phyloP scores from a whole-genome alignment of 92 coral and sea anemone genomes.

The Porites cylindrica region DNA sequence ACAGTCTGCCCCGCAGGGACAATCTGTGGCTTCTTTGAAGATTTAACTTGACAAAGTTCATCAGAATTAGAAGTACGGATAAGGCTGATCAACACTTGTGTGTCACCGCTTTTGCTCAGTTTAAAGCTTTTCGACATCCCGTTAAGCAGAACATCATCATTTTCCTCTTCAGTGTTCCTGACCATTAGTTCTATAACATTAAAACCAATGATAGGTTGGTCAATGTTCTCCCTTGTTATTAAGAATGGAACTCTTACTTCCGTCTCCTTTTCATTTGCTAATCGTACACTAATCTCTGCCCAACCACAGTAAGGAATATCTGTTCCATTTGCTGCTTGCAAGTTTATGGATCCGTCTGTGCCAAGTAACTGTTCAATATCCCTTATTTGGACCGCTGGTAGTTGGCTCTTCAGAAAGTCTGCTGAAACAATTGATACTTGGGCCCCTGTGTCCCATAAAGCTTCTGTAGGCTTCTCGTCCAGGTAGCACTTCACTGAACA shows the following conservation, averaged over 20 bases:
- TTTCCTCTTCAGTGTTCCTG: conserved; percentile 19
- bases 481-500: conserved; percentile 60
- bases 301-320: conserved; percentile 75
- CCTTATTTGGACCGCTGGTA: conserved; percentile 39
- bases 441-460: conserved; percentile 86
- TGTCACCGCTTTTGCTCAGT: too few species aligned
- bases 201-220: conserved; percentile 74
- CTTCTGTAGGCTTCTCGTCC: conserved; percentile 40
- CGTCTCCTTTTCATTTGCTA: conserved; percentile 39
- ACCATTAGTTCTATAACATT: conserved; percentile 74
- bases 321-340: conserved; percentile 83
- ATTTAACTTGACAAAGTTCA: conserved; percentile 21
- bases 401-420: conserved; percentile 38
- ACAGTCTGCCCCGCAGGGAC: conserved; percentile 9
- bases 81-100: background rate
- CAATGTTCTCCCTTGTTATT: conserved; percentile 70
- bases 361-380: conserved; percentile 60
- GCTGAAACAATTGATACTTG: conserved; percentile 69
- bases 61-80: conserved; percentile 21
- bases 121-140: conserved; percentile 48
- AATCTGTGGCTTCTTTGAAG: conserved; percentile 15
- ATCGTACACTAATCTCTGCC: conserved; percentile 63
- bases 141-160: conserved; percentile 40
- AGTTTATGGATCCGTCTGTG: conserved; percentile 17
- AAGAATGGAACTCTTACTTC: conserved; percentile 70